Conservation (phyloP, 2,797 vertebrate genomes). For the Champsocephalus gunnari region DNA sequence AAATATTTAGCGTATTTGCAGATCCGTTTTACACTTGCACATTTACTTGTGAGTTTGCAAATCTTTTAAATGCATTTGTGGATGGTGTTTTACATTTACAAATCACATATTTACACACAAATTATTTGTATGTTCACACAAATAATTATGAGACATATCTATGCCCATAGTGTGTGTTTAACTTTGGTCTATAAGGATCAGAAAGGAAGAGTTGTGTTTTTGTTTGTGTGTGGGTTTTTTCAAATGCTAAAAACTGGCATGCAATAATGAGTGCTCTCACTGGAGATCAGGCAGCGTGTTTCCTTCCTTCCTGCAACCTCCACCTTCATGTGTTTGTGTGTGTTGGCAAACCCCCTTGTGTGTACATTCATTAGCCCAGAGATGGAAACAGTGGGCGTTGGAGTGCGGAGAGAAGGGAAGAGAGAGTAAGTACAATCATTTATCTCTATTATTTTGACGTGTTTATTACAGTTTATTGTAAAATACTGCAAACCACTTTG, state of each 20-base stretch:
- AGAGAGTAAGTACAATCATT: conserved; percentile 40
- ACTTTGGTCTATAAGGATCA: no score
- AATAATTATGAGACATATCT: no score
- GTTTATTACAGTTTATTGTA: conserved; percentile 56
- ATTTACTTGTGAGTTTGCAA: no score
- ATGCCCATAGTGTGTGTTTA: neutral
- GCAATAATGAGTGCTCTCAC: conserved; percentile 47
- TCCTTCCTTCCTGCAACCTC: no score
- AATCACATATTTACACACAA: no score
- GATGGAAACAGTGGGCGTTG: conserved; percentile 40
- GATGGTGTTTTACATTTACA: no score
- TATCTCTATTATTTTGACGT: conserved; percentile 58
- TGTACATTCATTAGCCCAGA: conserved; percentile 59
- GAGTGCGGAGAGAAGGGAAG: conserved; percentile 3
- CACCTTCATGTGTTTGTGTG: neutral
- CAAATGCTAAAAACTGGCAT: conserved; percentile 24
- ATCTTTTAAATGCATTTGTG: no score
- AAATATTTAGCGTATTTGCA: no score
- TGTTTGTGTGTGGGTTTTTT: conserved; percentile 8
- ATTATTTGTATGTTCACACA: no score
- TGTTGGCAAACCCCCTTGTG: conserved; percentile 28
- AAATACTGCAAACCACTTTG: conserved; percentile 49
- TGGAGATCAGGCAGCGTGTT: neutral
- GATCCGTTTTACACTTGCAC: no score
- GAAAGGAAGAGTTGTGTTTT: neutral